phyloP scores from a whole-genome alignment of 2,888 invertebrate species.

The Cylindroiulus punctatus region DNA sequence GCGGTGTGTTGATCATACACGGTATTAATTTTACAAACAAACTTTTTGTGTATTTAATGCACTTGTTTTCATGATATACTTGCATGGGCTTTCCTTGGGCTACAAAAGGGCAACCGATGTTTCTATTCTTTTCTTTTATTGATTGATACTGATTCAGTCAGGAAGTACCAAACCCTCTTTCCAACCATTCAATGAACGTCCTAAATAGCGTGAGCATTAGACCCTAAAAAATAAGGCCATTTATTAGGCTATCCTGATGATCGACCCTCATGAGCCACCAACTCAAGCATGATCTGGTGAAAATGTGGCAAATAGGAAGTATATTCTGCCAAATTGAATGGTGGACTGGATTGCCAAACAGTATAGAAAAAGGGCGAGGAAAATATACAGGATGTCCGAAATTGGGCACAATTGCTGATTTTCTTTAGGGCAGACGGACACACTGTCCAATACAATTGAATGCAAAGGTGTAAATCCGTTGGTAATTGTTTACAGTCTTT shows the following conservation, averaged over 20 bases:
- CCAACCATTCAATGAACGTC: conserved; percentile 34
- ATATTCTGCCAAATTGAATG: background rate
- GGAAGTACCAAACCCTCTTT: conserved; percentile 40
- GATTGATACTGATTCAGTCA: conserved; percentile 47
- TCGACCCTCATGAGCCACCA: conserved; percentile 25
- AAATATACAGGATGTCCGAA: background rate
- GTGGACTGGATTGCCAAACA: no score
- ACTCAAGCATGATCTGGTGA: conserved; percentile 13
- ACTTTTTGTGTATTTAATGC: background rate
- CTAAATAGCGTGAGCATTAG: conserved; percentile 45
- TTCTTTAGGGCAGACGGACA: no score
- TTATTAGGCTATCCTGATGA: conserved; percentile 43
- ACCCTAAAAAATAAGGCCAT: conserved; percentile 45
- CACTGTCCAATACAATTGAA: no score
- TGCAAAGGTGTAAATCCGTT: no score
- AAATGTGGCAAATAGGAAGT: conserved; percentile 20
- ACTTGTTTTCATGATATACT: background rate
- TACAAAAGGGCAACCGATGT: conserved; percentile 24
- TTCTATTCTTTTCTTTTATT: background rate
- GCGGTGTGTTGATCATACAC: no score
- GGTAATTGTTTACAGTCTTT: no score
- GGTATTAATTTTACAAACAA: background rate
- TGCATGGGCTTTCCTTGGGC: background rate
- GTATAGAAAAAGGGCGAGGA: background rate
- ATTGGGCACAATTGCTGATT: background rate